A percentile compares a stretch with the other conserved stretches of the same genome.
Conservation (phyloP, 2,888 invertebrate genomes). For the Anarsia innoxiella region DNA sequence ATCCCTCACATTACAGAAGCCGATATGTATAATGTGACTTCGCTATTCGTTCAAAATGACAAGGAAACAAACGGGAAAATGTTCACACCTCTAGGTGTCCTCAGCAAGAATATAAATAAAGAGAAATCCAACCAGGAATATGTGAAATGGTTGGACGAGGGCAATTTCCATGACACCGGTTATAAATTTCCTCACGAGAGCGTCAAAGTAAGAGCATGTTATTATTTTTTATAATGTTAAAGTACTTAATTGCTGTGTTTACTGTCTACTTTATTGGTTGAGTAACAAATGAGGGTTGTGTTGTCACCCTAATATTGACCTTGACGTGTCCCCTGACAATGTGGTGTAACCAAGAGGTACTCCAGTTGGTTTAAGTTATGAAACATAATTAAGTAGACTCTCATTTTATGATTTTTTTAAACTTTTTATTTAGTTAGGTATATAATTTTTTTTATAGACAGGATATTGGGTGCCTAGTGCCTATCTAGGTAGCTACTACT, state of each 20-base stretch:
- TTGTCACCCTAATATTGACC: slow-evolving; percentile 26
- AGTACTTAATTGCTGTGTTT: too few relatives aligned
- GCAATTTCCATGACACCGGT: slow-evolving; percentile 47
- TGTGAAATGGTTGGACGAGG: slow-evolving; percentile 54
- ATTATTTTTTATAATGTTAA: too few relatives aligned
- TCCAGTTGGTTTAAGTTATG: too few relatives aligned
- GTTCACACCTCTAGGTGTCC: slow-evolving; percentile 63
- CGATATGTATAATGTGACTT: slow-evolving; percentile 62
- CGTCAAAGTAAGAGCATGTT: slow-evolving; percentile 46
- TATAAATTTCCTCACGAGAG: slow-evolving; percentile 71
- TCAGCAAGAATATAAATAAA: slow-evolving; percentile 55
- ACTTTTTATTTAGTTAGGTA: too few relatives aligned
- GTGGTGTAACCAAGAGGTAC: too few relatives aligned
- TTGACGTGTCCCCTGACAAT: slow-evolving; percentile 28
- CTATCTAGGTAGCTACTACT: too few relatives aligned
- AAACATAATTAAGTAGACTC: too few relatives aligned
- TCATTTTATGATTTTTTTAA: too few relatives aligned
- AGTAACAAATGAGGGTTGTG: too few relatives aligned
- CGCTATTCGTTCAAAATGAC: slow-evolving; percentile 65
- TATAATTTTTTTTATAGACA: too few relatives aligned
- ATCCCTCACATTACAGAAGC: slow-evolving; percentile 72
- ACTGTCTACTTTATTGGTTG: too few relatives aligned
- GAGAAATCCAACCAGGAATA: slow-evolving; percentile 53
- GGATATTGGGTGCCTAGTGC: too few relatives aligned
- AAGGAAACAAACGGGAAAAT: slow-evolving; percentile 64